A percentile compares a stretch with the other conserved stretches of the same genome.
Conservation (phyloP, 2,797 vertebrate genomes). For the Enoplosus armatus region DNA sequence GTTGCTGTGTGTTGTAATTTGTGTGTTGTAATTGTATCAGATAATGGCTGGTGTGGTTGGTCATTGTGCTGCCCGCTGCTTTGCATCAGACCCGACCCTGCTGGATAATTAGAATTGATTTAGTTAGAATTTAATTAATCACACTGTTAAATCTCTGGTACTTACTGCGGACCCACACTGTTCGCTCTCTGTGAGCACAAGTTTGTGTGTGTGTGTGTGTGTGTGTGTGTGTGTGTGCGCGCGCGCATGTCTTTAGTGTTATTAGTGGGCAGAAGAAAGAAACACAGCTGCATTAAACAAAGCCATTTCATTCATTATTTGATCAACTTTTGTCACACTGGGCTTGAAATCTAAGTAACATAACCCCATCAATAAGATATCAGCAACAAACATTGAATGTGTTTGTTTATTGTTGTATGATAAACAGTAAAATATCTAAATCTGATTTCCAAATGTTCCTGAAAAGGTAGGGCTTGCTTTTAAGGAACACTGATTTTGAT, state of each 20-base stretch:
- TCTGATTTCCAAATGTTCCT: not conserved
- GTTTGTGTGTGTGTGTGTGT: constrained; percentile 12
- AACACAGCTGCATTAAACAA: constrained; percentile 19
- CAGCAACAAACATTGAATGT: not conserved
- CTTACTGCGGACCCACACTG: constrained; percentile 80
- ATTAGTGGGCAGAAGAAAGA: constrained; percentile 21
- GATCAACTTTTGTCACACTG: not conserved
- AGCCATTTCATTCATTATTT: not conserved
- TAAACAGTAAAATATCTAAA: not conserved
- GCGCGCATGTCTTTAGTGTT: not conserved
- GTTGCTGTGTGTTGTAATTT: constrained; percentile 58
- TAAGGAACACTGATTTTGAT: not conserved
- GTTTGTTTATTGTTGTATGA: not conserved
- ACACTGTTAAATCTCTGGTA: constrained; percentile 89
- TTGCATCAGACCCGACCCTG: constrained; percentile 83
- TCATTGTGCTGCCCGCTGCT: constrained; percentile 68
- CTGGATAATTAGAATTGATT: constrained; percentile 93
- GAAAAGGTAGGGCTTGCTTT: not conserved
- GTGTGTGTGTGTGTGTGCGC: not conserved
- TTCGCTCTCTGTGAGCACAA: not conserved
- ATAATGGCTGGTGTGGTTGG: constrained; percentile 54
- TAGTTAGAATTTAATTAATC: constrained; percentile 92
- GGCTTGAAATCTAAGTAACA: constrained; percentile 3
- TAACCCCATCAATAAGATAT: not conserved
- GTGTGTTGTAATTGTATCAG: constrained; percentile 61